phyloP scores from a whole-genome alignment of 2,113 vertebrate genomes.

The Notothenia coriiceps region DNA sequence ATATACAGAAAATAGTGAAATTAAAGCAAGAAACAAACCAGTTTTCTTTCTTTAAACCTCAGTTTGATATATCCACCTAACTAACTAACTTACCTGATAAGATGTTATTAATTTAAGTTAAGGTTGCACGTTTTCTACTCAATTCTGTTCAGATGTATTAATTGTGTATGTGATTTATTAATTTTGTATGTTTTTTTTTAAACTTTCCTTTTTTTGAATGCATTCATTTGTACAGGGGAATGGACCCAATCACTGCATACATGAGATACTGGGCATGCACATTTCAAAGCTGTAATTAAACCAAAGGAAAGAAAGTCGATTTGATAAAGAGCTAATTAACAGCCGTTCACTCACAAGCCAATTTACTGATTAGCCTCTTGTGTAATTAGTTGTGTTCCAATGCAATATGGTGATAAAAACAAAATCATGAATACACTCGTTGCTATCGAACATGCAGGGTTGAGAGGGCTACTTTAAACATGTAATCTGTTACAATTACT shows the following conservation, averaged over 20 bases:
- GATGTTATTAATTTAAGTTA: too few species aligned
- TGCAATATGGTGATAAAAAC: constrained; percentile 30
- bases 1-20: too few species aligned
- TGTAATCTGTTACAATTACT: too few species aligned
- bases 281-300: constrained; percentile 28
- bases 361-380: constrained; percentile 51
- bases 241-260: background rate
- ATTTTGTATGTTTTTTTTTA: too few species aligned
- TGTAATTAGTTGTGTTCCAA: constrained; percentile 38
- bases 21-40: background rate
- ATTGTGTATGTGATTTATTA: too few species aligned
- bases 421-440: background rate
- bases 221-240: background rate
- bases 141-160: too few species aligned
- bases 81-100: too few species aligned
- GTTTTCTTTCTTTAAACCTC: too few species aligned
- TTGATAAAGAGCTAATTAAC: constrained; percentile 61
- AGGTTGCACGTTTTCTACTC: too few species aligned
- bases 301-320: background rate
- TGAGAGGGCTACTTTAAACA: too few species aligned
- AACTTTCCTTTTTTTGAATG: too few species aligned
- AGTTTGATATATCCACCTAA: too few species aligned
- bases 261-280: background rate
- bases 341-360: constrained; percentile 41
- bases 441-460: background rate